These are phyloP conservation scores for Peribatodes rhomboidaria DNA, from an alignment of 2,888 invertebrate genomes.

Conservation along the genomic window DNA sequence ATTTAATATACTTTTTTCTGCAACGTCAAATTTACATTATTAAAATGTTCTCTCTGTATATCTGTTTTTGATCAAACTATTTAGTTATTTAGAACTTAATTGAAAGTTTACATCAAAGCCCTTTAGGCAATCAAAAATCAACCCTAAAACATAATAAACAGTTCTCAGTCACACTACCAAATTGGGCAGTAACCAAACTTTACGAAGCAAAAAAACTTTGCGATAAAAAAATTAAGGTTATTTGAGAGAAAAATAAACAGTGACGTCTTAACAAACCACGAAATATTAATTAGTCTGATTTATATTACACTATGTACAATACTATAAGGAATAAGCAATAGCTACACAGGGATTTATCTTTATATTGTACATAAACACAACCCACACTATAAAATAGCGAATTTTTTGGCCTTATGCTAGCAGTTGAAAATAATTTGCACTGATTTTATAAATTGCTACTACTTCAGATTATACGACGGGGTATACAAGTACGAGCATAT, in stretches of 20 bases:
- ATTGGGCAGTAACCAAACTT: not conserved
- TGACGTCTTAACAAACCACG: constrained; percentile 18
- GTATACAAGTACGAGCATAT: no score
- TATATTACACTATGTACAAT: constrained; percentile 81
- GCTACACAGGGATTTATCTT: constrained; percentile 76
- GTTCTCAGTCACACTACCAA: no score
- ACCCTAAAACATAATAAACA: no score
- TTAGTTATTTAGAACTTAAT: constrained; percentile 12
- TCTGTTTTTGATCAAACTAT: constrained; percentile 5
- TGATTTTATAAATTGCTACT: no score
- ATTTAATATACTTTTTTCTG: not conserved
- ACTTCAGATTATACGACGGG: no score
- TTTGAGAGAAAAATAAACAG: constrained; percentile 33
- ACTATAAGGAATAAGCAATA: constrained; percentile 71
- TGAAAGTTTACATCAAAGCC: constrained; percentile 15
- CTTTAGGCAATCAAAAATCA: constrained; percentile 6
- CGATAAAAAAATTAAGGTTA: not conserved
- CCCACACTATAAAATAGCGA: constrained; percentile 84
- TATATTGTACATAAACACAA: constrained; percentile 84
- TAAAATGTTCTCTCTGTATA: not conserved
- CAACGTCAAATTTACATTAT: not conserved
- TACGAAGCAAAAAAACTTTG: not conserved
- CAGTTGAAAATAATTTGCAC: not conserved
- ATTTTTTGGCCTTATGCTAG: constrained; percentile 44
- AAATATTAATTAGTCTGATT: constrained; percentile 36